Evolutionary conservation across 2,888 invertebrate species (phyloP), one percentile per base, ranked within the genome.

Genomic region (Pardosa pseudoannulata): DNA sequence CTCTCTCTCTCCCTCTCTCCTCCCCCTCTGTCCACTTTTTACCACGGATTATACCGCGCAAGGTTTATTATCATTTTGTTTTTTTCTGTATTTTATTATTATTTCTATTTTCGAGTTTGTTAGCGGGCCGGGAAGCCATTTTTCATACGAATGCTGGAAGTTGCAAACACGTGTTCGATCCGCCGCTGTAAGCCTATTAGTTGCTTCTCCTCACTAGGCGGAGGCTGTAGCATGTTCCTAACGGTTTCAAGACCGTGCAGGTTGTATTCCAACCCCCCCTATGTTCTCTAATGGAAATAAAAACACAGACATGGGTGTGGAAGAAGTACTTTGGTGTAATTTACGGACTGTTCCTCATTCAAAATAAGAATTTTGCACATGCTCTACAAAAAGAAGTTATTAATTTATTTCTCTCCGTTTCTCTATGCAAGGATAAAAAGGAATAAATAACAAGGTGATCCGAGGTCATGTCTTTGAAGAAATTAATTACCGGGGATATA

Each of bases 141-240:
- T 75, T 65, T 75, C 65, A n/a, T n/a, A n/a, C n/a, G n/a, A n/a
- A 64, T 41, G 75, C 29, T 29, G 65, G 75, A 39, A n/a, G 41
- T 75, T 73, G 28, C 39, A 27, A 68, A 68, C 67, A 78, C 68
- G 68, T 67, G 67, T 78, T 68, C 31, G 23, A 50, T 68, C 65
- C 65, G 75, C 41, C 65, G 19, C 27, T 65, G 32, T 65, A 41
- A 65, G 56, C 56, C 23, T 56, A 56, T 56, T 56, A 56, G 56
- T 56, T 19, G 16, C 16, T 56, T 56, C 36, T 36, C 9, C 9
- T n/a, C n/a, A n/a, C n/a, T n/a, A n/a, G n/a, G n/a, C n/a, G 36
- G 36, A n/a, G 36, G 9, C 9, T 5, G 36, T 56, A 16, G 56
- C 23, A 5, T 19, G 56, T 56, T 16, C 23, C 19, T 23, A 56